Evolutionary conservation across 2,888 invertebrate species (phyloP), one percentile per base, ranked within the genome.

Genomic region (Philhelius pedissequus): DNA sequence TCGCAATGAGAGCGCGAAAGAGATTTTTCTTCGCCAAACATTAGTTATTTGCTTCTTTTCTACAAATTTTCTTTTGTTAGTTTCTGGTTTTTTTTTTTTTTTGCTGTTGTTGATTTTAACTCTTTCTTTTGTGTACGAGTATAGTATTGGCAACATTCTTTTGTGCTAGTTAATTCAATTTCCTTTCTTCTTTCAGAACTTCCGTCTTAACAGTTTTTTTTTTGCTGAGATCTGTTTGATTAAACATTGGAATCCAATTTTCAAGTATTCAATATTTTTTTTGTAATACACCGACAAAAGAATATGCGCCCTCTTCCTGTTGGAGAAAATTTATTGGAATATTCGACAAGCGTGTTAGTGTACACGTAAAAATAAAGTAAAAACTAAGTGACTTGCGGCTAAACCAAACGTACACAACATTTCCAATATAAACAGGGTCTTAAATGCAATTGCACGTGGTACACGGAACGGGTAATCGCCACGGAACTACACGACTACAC

Each of bases 1-100:
- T 78, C 58, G 78, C 78, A 83, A 83, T 83, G 83, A 79, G 83
- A 83, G 83, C 83, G 83, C 83, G 83, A 83, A 69, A 69, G 18
- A 83, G 56, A 79, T 78, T 78, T 82, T 62, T 82, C 71, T 82
- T 20, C 43, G 58, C 58, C 58, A 71, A 60, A 58, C 71, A 48
- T 58, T 60, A 56, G 56, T 32, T 30, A 32, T 54, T 9, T 32
- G 20, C 20, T 18, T 32, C 32, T 56, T 20, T 56, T 40, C 52
- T 27, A 43, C 27, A 43, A 54, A 54, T 54, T n/a, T 66, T 66
- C 56, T 56, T 70, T 40, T 70, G 35, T 50, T 35, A 40, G 43
- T 68, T 54, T 69, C 40, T 43, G 15, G 40, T 43, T 13, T 60
- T 1, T 27, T 43, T 43, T 27, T 60, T 43, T 13, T 60, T 1